A percentile compares a stretch with the other conserved stretches of the same genome.
These are phyloP conservation scores for Brachypterus glaber DNA, from an alignment of 2,888 invertebrate species.

Conservation along the genomic window DNA sequence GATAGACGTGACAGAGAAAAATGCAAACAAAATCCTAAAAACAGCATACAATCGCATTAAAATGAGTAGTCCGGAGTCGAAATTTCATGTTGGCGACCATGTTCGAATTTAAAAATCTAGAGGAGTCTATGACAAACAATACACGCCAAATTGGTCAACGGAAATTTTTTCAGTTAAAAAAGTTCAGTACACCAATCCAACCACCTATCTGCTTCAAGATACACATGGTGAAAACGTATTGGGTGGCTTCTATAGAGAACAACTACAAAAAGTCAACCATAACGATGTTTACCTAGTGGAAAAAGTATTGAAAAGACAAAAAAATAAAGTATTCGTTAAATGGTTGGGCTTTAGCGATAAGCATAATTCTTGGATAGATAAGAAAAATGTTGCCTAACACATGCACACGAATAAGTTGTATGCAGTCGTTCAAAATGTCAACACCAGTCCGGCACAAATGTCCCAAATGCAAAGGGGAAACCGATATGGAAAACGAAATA, in stretches of 20 bases:
- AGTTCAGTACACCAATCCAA: constrained; percentile 26
- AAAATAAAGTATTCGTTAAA: constrained; percentile 24
- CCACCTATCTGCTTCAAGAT: constrained; percentile 27
- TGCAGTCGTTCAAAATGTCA: neutral
- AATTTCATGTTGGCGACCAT: constrained; percentile 23
- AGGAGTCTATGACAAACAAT: constrained; percentile 28
- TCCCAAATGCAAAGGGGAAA: neutral
- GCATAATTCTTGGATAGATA: neutral
- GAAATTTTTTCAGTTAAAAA: constrained; percentile 29
- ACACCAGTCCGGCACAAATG: no score
- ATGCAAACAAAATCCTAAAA: constrained; percentile 9
- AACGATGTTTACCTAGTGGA: constrained; percentile 31
- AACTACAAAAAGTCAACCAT: constrained; percentile 28
- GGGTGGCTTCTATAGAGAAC: constrained; percentile 27
- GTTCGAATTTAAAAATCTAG: constrained; percentile 28
- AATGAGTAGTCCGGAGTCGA: constrained; percentile 9
- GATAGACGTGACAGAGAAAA: neutral
- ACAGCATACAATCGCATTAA: constrained; percentile 12
- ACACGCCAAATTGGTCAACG: constrained; percentile 28
- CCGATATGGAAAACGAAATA: neutral
- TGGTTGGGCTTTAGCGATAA: constrained; percentile 20
- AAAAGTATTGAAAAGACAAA: constrained; percentile 24
- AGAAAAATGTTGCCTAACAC: neutral
- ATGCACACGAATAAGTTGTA: neutral
- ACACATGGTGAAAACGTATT: constrained; percentile 16